Evolutionary conservation across 2,888 invertebrate genomes (phyloP), one percentile per base, ranked within the genome.

Genomic region (Xiphydria camelus): DNA sequence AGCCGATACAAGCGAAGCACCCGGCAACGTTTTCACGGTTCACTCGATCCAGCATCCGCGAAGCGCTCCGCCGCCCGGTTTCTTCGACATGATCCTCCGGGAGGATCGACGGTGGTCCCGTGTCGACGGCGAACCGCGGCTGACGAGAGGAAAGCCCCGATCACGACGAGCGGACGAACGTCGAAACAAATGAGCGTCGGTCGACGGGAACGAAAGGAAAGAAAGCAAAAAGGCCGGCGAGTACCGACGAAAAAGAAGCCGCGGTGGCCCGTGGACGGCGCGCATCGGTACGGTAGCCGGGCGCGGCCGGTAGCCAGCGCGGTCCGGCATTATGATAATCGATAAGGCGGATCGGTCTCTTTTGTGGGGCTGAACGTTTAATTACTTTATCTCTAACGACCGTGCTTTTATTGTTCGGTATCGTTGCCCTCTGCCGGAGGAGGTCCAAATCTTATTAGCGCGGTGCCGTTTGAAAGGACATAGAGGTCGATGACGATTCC

Each of bases 381-480:
- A 57, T 57, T 57, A 53, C 49, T 48, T 57, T 47, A 43, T 54
- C 44, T 41, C 37, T 45, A 47, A 49, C 42, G 53, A 47, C 32
- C 32, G 41, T 37, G 19, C 47, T 38, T 49, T 43, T 42, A 29
- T 42, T 45, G 18, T 31, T 26, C 12, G 12, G 15, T 29, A 29
- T 29, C 12, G 12, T 36, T 22, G 18, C 15, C 36, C 17, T 17
- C 21, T 38, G 39, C 51, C 51, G 51, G 34, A 34, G 25, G 31
- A 22, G 34, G 39, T 39, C 26, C 17, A 23, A 20, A 21, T 42
- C 36, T 54, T 54, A 54, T 48, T 55, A 54, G 48, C 53, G 29
- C n/a, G n/a, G n/a, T n/a, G n/a, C n/a, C n/a, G n/a, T n/a, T n/a
- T n/a, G n/a, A n/a, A n/a, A n/a, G n/a, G n/a, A n/a, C n/a, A n/a